Evolutionary conservation across 2,888 invertebrate genomes (phyloP), one percentile per base, ranked within the genome.

Genomic region (Drosophila niveifrons): DNA sequence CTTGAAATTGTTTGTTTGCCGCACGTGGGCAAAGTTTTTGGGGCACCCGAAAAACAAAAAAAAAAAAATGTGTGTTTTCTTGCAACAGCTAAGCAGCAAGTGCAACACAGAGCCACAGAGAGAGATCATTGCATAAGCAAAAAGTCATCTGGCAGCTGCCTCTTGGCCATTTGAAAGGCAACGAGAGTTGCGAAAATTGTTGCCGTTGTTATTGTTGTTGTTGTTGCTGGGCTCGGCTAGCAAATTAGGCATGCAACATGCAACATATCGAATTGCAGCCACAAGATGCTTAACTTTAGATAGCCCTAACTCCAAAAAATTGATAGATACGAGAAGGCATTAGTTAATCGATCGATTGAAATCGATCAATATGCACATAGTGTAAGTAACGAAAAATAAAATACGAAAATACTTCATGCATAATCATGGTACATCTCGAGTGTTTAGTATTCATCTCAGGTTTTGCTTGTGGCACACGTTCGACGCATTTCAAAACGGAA

Each of bases 1-100:
- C 85, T 88, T 80, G 18, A 89, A 89, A 87, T 85, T 82, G 82
- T 62, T 61, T 23, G 52, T 58, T 43, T 36, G 66, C 55, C 39
- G 85, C 88, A 85, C 89, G 89, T 89, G 85, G 89, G 86, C 85
- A 73, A 75, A 75, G 57, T 39, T 56, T 72, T 72, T 65, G 67
- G 63, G 66, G 61, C 66, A 69, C 67, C 59, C 61, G 46, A 62
- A 63, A 17, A 18, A 41, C 44, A 17, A 18, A 18, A 43, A 62
- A 63, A 13, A 18, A 41, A 48, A n/a, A n/a, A n/a, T n/a, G n/a
- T 31, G 80, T 78, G 62, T 70, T 75, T 83, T 83, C 87, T 82
- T 80, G 86, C 82, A 72, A 88, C 66, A 75, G 69, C 50, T 73
- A 56, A 31, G 36, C 50, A 28, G 10, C 36, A 34, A 23, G 44